These are phyloP conservation scores for Scaptomyza caliginosa DNA, from an alignment of 2,888 invertebrate genomes.

Conservation along the genomic window DNA sequence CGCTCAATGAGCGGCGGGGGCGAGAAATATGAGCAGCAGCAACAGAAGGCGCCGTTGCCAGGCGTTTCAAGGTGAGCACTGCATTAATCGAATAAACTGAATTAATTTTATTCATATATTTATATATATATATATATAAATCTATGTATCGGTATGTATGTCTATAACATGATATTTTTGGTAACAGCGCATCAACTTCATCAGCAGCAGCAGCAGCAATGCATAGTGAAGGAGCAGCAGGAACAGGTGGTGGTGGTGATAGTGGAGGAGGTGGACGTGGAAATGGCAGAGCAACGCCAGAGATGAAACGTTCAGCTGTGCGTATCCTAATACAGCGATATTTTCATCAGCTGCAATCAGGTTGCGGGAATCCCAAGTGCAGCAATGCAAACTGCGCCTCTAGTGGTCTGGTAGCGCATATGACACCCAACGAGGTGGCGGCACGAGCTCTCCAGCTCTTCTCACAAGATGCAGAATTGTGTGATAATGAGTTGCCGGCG, in stretches of 20 bases:
- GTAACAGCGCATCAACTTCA: constrained; percentile 58
- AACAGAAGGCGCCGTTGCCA: constrained; percentile 49
- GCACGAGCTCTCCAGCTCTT: constrained; percentile 94
- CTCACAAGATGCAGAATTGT: constrained; percentile 92
- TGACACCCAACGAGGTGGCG: constrained; percentile 95
- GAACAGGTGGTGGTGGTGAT: not conserved
- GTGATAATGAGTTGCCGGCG: constrained; percentile 86
- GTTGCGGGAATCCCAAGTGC: constrained; percentile 95
- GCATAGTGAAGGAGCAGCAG: constrained; percentile 9
- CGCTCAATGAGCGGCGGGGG: constrained; percentile 64
- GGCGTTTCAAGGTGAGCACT: constrained; percentile 31
- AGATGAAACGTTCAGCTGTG: constrained; percentile 91
- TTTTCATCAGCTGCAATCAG: constrained; percentile 95
- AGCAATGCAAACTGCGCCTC: constrained; percentile 95
- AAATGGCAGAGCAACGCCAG: constrained; percentile 75
- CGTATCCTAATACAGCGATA: constrained; percentile 95
- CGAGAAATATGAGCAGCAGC: constrained; percentile 50
- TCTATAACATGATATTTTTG: not conserved
- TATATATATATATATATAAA: not conserved
- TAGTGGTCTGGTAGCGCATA: constrained; percentile 91
- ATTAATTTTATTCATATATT: not conserved
- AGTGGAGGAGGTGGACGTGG: not conserved
- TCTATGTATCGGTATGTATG: not conserved
- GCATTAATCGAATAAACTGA: not conserved
- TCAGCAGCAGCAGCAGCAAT: constrained; percentile 44